Conservation (phyloP, 2,888 invertebrate genomes). For the Dendrolimus houi region DNA sequence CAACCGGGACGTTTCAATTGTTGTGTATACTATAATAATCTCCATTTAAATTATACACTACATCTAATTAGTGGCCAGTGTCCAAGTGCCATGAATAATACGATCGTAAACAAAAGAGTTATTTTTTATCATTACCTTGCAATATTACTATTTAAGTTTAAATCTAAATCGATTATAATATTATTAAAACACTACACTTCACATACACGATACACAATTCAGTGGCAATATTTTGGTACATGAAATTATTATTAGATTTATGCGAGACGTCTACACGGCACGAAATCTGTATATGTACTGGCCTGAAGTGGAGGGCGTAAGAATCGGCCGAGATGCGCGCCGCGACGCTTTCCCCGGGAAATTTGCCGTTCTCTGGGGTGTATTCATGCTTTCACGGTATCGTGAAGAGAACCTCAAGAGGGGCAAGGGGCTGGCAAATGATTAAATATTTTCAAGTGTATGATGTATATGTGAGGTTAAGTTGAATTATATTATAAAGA, state of each 20-base stretch:
- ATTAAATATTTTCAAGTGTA: too few relatives aligned
- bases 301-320: constrained; percentile 12
- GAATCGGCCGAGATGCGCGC: constrained; percentile 32
- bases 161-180: too few relatives aligned
- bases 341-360: constrained; percentile 28
- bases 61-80: neutral
- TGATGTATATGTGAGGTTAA: too few relatives aligned
- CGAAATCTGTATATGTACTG: neutral
- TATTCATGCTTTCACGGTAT: constrained; percentile 7
- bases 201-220: neutral
- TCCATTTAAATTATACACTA: neutral
- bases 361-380: constrained; percentile 38
- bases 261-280: neutral
- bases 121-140: neutral
- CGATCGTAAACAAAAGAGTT: neutral
- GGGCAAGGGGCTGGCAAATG: too few relatives aligned
- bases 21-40: too few relatives aligned
- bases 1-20: too few relatives aligned
- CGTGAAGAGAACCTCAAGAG: too few relatives aligned
- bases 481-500: too few relatives aligned
- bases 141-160: neutral
- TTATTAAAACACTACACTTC: neutral
- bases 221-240: neutral
- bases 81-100: neutral
- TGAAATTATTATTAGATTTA: neutral